Evolutionary conservation across 2,888 invertebrate genomes (phyloP).

Genomic region (Odontothrips loti): DNA sequence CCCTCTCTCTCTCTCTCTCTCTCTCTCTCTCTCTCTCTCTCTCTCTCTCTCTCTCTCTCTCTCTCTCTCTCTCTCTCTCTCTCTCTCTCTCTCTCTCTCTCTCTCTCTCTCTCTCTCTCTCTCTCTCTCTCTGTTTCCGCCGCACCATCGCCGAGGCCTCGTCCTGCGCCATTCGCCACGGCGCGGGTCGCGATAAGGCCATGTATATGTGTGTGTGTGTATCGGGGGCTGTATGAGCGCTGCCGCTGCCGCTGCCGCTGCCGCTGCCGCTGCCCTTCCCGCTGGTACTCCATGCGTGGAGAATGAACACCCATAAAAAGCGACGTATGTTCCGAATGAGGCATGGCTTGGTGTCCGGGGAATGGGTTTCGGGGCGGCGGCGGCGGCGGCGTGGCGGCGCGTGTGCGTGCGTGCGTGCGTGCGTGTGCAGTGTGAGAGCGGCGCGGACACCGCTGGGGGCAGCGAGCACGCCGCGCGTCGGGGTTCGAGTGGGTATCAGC

Average conservation of each 20-base stretch:
- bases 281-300: slow-evolving; percentile 17
- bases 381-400: background rate
- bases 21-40: background rate
- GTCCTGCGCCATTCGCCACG: background rate
- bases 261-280: background rate
- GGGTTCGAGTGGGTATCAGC: too few relatives aligned
- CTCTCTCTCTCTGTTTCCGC: background rate
- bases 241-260: background rate
- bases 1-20: background rate
- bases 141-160: background rate
- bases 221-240: background rate
- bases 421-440: too few relatives aligned
- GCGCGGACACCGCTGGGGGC: too few relatives aligned
- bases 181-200: background rate
- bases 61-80: background rate
- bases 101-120: slow-evolving; percentile 1
- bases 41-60: background rate
- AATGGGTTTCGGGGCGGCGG: background rate
- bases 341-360: slow-evolving; percentile 14
- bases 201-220: background rate
- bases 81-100: background rate
- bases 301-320: slow-evolving; percentile 23
- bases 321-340: slow-evolving; percentile 24
- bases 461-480: too few relatives aligned
- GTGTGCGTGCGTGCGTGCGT: too few relatives aligned